Conservation (phyloP, 2,888 invertebrate species). For the Napeogenes inachia region DNA sequence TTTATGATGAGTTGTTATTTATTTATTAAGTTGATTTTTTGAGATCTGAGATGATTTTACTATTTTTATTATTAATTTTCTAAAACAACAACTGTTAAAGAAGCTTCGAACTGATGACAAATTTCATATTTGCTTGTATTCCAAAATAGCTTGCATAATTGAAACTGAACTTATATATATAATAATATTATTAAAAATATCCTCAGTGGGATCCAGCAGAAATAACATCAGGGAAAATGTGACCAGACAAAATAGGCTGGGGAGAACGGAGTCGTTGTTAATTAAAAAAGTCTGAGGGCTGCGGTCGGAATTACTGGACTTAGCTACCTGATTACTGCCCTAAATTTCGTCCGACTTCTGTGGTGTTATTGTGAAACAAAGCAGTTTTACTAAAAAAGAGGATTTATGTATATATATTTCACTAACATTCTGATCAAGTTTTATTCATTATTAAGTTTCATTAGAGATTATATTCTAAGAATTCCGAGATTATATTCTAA, state of each 20-base stretch:
- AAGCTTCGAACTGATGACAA: no score
- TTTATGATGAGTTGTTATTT: background rate
- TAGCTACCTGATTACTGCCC: slow-evolving; percentile 39
- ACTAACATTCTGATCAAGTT: background rate
- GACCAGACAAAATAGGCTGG: slow-evolving; percentile 25
- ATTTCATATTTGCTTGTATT: background rate
- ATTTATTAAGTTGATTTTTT: background rate
- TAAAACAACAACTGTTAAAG: no score
- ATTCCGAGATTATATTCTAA: no score
- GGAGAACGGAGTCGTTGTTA: slow-evolving; percentile 36
- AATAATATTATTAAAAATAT: slow-evolving; percentile 23
- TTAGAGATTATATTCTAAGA: no score
- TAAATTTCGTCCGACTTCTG: slow-evolving; percentile 25
- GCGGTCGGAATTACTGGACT: slow-evolving; percentile 37
- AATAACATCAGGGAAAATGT: slow-evolving; percentile 27
- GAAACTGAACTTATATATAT: background rate
- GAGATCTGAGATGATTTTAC: no score
- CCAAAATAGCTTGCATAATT: background rate
- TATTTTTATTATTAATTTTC: no score
- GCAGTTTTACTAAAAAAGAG: background rate
- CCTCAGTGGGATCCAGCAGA: slow-evolving; percentile 21
- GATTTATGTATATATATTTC: background rate
- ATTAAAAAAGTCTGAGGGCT: slow-evolving; percentile 43
- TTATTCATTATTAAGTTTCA: background rate
- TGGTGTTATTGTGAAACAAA: background rate